Evolutionary conservation across 2,113 vertebrate species (phyloP).

Genomic region (Rhizomys pruinosus): DNA sequence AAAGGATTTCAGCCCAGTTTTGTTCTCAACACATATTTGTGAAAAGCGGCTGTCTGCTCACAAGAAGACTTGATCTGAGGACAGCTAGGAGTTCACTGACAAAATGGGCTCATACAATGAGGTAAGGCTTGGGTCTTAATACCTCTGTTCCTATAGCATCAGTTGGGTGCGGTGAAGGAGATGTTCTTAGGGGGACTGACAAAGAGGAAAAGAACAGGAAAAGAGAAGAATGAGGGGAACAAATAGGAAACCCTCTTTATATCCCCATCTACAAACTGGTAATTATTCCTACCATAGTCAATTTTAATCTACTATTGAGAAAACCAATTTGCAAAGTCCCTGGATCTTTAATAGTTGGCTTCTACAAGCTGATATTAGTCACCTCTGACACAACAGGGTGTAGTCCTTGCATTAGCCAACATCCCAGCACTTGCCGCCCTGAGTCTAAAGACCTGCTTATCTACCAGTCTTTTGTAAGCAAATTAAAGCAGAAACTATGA

Average conservation of each 20-base stretch:
- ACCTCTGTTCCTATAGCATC: not conserved
- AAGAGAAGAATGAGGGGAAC: not conserved
- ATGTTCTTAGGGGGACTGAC: not conserved
- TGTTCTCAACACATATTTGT: not conserved
- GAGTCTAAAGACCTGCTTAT: not conserved
- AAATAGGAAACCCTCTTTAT: not conserved
- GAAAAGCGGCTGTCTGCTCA: constrained; percentile 3
- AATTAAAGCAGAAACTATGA: constrained; percentile 22
- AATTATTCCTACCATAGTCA: not conserved
- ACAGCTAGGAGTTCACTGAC: no score
- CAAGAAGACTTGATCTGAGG: not conserved
- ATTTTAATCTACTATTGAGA: constrained; percentile 16
- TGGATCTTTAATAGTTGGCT: not conserved
- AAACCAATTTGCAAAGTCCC: not conserved
- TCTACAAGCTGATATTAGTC: not conserved
- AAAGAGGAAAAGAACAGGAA: no score
- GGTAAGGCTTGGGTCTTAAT: not conserved
- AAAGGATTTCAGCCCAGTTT: not conserved
- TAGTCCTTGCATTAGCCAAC: not conserved
- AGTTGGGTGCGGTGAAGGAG: not conserved
- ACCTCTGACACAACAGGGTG: not conserved
- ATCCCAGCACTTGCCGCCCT: not conserved
- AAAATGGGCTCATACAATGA: not conserved
- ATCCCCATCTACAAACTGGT: not conserved
- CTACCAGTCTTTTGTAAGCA: not conserved